Evolutionary conservation across 1,140 invertebrate species (phyloP).

Genomic region (Mycetomoellerius zeteki): DNA sequence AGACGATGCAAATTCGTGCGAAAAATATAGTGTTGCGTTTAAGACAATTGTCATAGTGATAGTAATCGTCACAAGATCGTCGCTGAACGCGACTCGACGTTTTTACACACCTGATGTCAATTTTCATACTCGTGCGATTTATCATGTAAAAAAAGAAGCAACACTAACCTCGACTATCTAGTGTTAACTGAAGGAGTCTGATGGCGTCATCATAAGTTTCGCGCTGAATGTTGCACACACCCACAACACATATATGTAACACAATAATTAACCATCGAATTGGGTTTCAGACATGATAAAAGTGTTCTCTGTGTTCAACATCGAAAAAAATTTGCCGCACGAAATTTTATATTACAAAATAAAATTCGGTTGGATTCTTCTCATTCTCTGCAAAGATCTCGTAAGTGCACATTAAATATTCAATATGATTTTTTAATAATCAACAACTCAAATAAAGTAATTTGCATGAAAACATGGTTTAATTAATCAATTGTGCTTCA

Average conservation of each 20-base stretch:
- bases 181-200: constrained; percentile 11
- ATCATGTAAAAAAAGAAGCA: constrained; percentile 8
- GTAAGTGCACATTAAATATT: not conserved
- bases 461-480: not conserved
- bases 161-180: constrained; percentile 23
- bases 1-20: not conserved
- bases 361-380: not conserved
- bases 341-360: not conserved
- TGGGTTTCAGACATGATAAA: not conserved
- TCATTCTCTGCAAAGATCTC: not conserved
- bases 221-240: not conserved
- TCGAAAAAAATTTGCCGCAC: not conserved
- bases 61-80: not conserved
- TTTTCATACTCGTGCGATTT: constrained; percentile 36
- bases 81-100: not conserved
- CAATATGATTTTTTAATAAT: not conserved
- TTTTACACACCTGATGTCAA: constrained; percentile 8
- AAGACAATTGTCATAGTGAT: constrained; percentile 3
- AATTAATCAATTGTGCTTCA: not conserved
- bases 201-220: not conserved
- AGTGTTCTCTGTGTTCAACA: not conserved
- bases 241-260: too few relatives aligned
- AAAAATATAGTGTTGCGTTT: not conserved
- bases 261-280: constrained; percentile 18
- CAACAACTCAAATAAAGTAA: not conserved